Evolutionary conservation across 2,797 vertebrate species (phyloP).

Genomic region (Sparus aurata): DNA sequence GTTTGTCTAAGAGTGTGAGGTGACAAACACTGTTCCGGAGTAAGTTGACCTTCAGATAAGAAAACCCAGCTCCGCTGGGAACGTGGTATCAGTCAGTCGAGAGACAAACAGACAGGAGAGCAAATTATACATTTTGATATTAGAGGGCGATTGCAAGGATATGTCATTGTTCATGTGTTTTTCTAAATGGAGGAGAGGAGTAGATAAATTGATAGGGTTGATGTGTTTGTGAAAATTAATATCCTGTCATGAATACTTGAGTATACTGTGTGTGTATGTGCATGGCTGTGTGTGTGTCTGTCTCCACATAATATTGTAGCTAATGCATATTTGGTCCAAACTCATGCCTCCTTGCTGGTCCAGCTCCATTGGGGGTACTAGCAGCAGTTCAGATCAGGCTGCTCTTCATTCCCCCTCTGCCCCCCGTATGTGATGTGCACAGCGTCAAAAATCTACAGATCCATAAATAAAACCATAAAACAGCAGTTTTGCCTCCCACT

Average conservation of each 20-base stretch:
- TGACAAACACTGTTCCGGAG: conserved; percentile 72
- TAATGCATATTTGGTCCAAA: conserved; percentile 34
- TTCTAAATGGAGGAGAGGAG: conserved; percentile 13
- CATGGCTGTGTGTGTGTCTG: neutral
- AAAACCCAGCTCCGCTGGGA: conserved; percentile 56
- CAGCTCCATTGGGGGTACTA: conserved; percentile 49
- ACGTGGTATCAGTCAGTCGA: conserved; percentile 32
- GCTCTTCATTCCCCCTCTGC: conserved; percentile 59
- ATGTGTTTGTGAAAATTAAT: conserved; percentile 30
- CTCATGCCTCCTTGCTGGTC: conserved; percentile 26
- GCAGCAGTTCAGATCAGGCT: conserved; percentile 57
- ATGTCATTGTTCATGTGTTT: conserved; percentile 31
- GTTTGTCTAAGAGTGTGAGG: conserved; percentile 67
- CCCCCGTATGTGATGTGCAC: conserved; percentile 62
- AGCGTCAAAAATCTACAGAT: conserved; percentile 68
- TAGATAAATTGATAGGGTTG: conserved; percentile 13
- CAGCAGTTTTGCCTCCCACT: conserved; percentile 70
- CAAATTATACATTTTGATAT: conserved; percentile 44
- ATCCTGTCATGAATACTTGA: conserved; percentile 27
- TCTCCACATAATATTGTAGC: neutral
- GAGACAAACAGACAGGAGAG: conserved; percentile 35
- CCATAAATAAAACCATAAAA: conserved; percentile 80
- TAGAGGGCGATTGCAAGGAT: conserved; percentile 19
- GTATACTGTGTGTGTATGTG: neutral
- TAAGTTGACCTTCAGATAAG: conserved; percentile 81